Conservation (phyloP, 2,113 vertebrate genomes). For the Peromyscus californicus region DNA sequence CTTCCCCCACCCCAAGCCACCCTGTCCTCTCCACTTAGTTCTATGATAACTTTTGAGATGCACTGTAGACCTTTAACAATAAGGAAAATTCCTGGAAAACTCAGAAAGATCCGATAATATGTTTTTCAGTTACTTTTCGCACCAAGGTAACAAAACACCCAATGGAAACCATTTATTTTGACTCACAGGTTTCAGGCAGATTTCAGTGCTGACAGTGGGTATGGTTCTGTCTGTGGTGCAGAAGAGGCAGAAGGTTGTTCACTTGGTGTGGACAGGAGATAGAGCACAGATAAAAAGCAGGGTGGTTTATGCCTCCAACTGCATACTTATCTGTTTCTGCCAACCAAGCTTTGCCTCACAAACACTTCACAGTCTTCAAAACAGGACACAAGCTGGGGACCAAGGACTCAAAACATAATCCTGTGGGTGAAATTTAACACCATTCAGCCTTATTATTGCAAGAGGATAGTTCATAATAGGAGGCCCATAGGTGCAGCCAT, state of each 20-base stretch:
- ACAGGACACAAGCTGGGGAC: neutral
- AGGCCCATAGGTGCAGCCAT: too few species aligned
- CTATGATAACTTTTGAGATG: neutral
- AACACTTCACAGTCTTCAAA: neutral
- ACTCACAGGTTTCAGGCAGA: neutral
- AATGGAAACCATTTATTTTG: neutral
- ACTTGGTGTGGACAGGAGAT: neutral
- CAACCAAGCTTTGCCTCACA: neutral
- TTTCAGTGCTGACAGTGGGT: too few species aligned
- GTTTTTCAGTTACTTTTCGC: neutral
- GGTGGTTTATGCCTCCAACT: neutral
- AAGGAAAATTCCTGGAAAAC: neutral
- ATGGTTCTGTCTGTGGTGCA: too few species aligned
- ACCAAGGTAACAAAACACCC: neutral
- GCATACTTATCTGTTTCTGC: neutral
- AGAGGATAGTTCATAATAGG: accelerated
- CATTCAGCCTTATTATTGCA: neutral
- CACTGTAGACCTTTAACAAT: neutral
- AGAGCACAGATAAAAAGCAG: neutral
- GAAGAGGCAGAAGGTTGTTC: neutral
- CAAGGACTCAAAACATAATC: neutral
- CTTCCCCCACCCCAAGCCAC: neutral
- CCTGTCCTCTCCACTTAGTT: neutral
- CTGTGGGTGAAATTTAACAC: neutral
- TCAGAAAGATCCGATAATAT: neutral